A percentile compares a stretch with the other conserved stretches of the same genome.
Conservation (phyloP, 1,140 invertebrate genomes). For the Rhynchophorus ferrugineus region DNA sequence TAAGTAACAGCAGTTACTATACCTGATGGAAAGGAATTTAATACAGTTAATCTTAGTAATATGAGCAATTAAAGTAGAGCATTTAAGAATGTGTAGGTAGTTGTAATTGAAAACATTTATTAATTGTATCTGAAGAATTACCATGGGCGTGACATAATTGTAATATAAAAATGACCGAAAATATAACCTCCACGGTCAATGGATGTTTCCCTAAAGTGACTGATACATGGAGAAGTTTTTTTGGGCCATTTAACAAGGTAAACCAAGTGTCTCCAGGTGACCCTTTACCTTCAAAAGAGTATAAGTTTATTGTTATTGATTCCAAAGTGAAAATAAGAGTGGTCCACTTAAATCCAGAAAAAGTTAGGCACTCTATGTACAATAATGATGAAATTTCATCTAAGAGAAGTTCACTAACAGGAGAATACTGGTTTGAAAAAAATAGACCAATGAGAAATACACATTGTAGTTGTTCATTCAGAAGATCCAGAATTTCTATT, state of each 20-base stretch:
- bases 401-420: constrained; percentile 33
- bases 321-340: constrained; percentile 30
- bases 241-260: constrained; percentile 27
- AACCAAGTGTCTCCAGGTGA: constrained; percentile 33
- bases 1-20: background rate
- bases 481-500: constrained; percentile 28
- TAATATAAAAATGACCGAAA: constrained; percentile 26
- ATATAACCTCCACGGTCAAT: constrained; percentile 12
- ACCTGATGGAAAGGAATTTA: constrained; percentile 13
- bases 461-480: constrained; percentile 38
- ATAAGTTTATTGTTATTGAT: constrained; percentile 34
- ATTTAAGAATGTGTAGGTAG: constrained; percentile 19
- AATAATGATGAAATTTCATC: constrained; percentile 14
- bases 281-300: constrained; percentile 28
- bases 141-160: constrained; percentile 24
- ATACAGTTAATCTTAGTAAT: constrained; percentile 11
- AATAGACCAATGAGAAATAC: constrained; percentile 33
- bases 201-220: constrained; percentile 31
- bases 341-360: constrained; percentile 34
- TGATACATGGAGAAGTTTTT: constrained; percentile 25
- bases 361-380: constrained; percentile 17
- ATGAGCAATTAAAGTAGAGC: constrained; percentile 6
- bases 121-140: constrained; percentile 13
- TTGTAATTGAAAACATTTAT: constrained; percentile 5
- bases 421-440: constrained; percentile 41